Conservation (phyloP, 2,888 invertebrate genomes). For the Baccha elongata region DNA sequence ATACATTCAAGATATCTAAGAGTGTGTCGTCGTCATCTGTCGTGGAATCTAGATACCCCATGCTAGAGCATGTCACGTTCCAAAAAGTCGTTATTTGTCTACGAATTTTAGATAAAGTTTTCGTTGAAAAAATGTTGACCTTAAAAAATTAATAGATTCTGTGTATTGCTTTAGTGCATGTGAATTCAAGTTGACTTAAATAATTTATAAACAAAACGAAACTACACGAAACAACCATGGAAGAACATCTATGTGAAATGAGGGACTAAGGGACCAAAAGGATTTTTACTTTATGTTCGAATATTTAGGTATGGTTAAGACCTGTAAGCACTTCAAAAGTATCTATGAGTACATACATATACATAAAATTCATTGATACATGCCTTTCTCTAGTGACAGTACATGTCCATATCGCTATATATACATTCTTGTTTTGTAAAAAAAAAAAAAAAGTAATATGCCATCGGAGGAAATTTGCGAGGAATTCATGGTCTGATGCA, state of each 20-base stretch:
- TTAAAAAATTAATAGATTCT: background rate
- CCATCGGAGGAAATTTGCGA: background rate
- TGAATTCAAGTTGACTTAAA: conserved; percentile 3
- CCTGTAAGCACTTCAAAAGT: background rate
- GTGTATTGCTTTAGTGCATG: background rate
- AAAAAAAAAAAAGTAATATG: background rate
- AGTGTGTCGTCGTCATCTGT: background rate
- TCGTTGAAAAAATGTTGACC: background rate
- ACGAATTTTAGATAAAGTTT: background rate
- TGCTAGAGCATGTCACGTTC: conserved; percentile 3
- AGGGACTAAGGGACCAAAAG: background rate
- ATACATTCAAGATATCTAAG: background rate
- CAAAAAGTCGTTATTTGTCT: background rate
- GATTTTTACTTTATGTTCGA: background rate
- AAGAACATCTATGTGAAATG: background rate
- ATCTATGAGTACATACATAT: background rate
- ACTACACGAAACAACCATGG: background rate
- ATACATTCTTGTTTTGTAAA: background rate
- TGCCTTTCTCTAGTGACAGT: conserved; percentile 3
- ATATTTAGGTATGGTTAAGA: conserved; percentile 2
- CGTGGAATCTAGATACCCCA: background rate
- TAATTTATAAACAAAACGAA: conserved; percentile 1
- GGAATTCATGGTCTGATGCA: conserved; percentile 14
- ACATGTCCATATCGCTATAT: background rate
- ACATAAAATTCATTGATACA: conserved; percentile 5